phyloP scores from a whole-genome alignment of 1,140 invertebrate species.

The Bombus terrestris region DNA sequence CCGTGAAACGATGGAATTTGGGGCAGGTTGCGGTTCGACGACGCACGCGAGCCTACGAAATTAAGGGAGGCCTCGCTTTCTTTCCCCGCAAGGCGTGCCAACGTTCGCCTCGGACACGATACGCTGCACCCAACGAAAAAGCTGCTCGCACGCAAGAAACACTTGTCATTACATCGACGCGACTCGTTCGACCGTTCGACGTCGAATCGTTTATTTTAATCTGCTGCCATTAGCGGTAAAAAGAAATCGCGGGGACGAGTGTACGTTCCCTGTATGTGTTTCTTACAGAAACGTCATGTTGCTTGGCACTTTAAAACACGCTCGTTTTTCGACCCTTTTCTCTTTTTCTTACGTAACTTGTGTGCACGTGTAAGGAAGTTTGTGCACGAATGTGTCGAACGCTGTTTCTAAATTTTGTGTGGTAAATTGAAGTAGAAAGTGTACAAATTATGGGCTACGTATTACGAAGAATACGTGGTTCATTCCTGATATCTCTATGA shows the following conservation, averaged over 20 bases:
- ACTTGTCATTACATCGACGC: conserved; percentile 50
- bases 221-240: conserved; percentile 31
- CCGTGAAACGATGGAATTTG: conserved; percentile 62
- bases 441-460: not conserved
- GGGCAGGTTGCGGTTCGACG: conserved; percentile 69
- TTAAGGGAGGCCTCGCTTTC: conserved; percentile 44
- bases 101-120: conserved; percentile 23
- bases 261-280: not conserved
- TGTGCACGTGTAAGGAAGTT: too few relatives aligned
- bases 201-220: conserved; percentile 46
- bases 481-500: too few relatives aligned
- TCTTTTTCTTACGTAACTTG: not conserved
- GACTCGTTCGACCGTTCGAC: conserved; percentile 48
- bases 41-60: conserved; percentile 65
- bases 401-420: not conserved
- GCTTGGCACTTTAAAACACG: conserved; percentile 27
- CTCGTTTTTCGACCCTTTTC: not conserved
- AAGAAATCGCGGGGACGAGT: not conserved
- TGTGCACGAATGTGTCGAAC: not conserved
- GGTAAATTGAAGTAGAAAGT: not conserved
- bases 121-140: conserved; percentile 12
- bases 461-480: too few relatives aligned
- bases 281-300: conserved; percentile 5
- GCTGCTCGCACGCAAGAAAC: conserved; percentile 45
- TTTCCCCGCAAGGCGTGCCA: conserved; percentile 14